phyloP scores from a whole-genome alignment of 2,888 invertebrate species.

The Trileptium ribeirensis region DNA sequence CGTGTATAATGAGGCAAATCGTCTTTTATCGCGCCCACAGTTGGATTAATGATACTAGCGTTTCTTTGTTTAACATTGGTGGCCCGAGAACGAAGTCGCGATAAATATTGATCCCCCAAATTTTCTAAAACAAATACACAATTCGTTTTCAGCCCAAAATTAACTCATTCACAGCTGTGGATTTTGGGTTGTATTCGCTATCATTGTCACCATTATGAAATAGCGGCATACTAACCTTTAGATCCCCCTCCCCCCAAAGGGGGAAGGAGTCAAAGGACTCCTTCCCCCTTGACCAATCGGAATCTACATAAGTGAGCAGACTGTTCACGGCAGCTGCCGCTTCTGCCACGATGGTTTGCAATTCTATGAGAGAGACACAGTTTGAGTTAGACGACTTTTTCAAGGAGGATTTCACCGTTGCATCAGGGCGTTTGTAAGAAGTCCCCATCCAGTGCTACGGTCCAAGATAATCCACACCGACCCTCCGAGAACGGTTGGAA shows the following conservation, averaged over 20 bases:
- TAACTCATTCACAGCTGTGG: too few relatives aligned
- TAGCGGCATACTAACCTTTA: too few relatives aligned
- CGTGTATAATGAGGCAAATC: not conserved
- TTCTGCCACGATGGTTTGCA: not conserved
- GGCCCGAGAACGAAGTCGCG: not conserved
- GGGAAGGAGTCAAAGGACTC: too few relatives aligned
- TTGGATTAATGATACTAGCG: not conserved
- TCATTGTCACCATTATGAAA: too few relatives aligned
- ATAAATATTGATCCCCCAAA: not conserved
- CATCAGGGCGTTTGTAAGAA: slow-evolving; percentile 19
- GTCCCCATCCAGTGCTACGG: slow-evolving; percentile 35
- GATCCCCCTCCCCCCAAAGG: too few relatives aligned
- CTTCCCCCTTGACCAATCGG: too few relatives aligned
- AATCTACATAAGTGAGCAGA: not conserved
- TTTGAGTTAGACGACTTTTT: not conserved
- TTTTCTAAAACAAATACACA: too few relatives aligned
- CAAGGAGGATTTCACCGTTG: slow-evolving; percentile 4
- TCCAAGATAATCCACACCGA: slow-evolving; percentile 51
- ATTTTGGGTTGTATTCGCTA: too few relatives aligned
- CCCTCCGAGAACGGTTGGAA: slow-evolving; percentile 24
- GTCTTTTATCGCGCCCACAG: not conserved
- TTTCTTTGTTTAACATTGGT: not conserved
- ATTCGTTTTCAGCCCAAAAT: too few relatives aligned
- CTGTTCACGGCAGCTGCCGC: not conserved
- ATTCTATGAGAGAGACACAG: not conserved